Percentiles rank a stretch among this genome's conserved stretches.
Evolutionary conservation across 2,797 vertebrate species (phyloP).

Genomic region (Rachycentron canadum): DNA sequence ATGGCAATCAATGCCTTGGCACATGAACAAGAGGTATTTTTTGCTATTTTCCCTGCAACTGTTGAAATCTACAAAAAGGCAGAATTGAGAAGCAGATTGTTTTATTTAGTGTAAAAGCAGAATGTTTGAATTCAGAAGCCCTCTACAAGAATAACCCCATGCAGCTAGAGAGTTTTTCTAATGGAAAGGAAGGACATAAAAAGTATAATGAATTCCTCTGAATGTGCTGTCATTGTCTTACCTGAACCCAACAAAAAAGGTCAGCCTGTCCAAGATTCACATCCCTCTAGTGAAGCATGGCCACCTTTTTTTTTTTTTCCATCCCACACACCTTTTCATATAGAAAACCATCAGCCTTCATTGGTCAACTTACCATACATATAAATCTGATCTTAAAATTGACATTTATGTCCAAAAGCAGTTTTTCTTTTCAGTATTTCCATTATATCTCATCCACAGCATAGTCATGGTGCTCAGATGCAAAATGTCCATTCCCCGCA

Average conservation of each 20-base stretch:
- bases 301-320: neutral
- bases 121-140: slow-evolving; percentile 11
- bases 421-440: slow-evolving; percentile 13
- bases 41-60: slow-evolving; percentile 13
- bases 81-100: slow-evolving; percentile 33
- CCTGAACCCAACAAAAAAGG: slow-evolving; percentile 55
- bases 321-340: slow-evolving; percentile 22
- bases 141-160: slow-evolving; percentile 12
- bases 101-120: slow-evolving; percentile 37
- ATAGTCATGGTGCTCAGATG: slow-evolving; percentile 6
- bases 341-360: slow-evolving; percentile 14
- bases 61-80: slow-evolving; percentile 29
- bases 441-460: slow-evolving; percentile 12
- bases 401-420: slow-evolving; percentile 27
- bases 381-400: slow-evolving; percentile 33
- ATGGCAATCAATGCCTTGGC: slow-evolving; percentile 50
- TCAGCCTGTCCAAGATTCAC: slow-evolving; percentile 53
- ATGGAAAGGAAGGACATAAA: slow-evolving; percentile 28
- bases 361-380: slow-evolving; percentile 15
- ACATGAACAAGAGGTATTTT: slow-evolving; percentile 30
- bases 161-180: slow-evolving; percentile 15
- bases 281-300: slow-evolving; percentile 41
- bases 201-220: slow-evolving; percentile 35
- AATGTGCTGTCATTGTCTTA: slow-evolving; percentile 36
- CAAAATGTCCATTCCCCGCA: slow-evolving; percentile 25